Evolutionary conservation across 1,140 invertebrate genomes (phyloP), one percentile per base, ranked within the genome.

Genomic region (Drosophila arizonae): DNA sequence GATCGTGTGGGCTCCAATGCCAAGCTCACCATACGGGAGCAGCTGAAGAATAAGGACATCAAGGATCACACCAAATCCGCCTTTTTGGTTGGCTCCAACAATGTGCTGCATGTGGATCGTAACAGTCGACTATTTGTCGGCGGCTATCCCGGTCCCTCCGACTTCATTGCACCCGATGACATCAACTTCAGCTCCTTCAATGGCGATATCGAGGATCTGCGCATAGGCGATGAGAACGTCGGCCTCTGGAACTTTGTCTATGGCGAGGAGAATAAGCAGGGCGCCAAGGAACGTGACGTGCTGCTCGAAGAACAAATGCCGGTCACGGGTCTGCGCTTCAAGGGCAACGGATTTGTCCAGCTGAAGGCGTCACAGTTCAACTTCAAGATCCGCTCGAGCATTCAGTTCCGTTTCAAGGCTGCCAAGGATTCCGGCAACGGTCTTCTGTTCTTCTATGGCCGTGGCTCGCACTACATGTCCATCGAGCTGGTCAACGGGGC

Each of bases 181-280:
- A 93, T 98, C 3, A 94, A 93, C 8, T 94, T 95, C 50, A 95
- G 94, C 4, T 95, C 95, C 0, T 99, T 98, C 90, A 94, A 95
- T 52, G 99, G 99, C 4, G 94, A 95, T 77, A 96, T 99, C 68
- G 98, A 99, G 90, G 97, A 98, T 57, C 91, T 99, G 0, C 94
- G 95, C 55, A 96, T 99, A 74, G 98, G 98, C 15, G 96, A 97
- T 33, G 95, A 95, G 11, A 95, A 95, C 4, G 94, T 99, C 13
- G 98, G 98, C 0, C 93, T 99, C 13, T 99, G 98, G 98, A 99
- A 99, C 92, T 98, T 98, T 82, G 93, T 95, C 6, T 95, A 96
- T 46, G 95, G 94, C 26, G 95, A 95, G 41, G 95, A 96, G 41
- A 96, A 97, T 60, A 92, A 95, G 51, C 92, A 95, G 72, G 96